phyloP scores from a whole-genome alignment of 2,888 invertebrate species.

The Xylocampa areola region DNA sequence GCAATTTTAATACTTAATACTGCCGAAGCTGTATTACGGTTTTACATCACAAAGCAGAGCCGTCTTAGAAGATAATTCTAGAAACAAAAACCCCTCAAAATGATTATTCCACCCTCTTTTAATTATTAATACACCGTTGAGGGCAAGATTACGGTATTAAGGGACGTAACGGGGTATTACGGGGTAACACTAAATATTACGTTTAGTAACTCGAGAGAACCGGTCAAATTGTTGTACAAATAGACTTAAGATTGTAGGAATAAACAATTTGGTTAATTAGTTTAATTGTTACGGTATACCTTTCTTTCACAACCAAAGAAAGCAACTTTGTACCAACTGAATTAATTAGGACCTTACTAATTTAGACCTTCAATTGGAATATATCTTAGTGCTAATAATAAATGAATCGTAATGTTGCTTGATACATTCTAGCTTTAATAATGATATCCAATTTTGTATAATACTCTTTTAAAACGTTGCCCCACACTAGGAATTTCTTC shows the following conservation, averaged over 20 bases:
- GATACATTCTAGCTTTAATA: too few relatives aligned
- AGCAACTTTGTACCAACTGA: too few relatives aligned
- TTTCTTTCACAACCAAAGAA: neutral
- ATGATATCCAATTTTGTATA: too few relatives aligned
- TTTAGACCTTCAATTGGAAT: too few relatives aligned
- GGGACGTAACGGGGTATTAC: slow-evolving; percentile 65
- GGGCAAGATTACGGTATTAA: slow-evolving; percentile 77
- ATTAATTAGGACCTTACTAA: too few relatives aligned
- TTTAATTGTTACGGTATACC: neutral
- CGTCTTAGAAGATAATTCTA: slow-evolving; percentile 74
- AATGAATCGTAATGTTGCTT: too few relatives aligned
- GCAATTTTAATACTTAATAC: slow-evolving; percentile 71
- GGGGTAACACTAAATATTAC: slow-evolving; percentile 47
- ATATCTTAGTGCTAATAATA: too few relatives aligned
- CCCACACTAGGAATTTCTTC: too few relatives aligned
- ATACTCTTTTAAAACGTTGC: too few relatives aligned
- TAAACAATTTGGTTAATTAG: slow-evolving; percentile 1
- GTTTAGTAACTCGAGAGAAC: slow-evolving; percentile 43
- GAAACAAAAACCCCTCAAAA: slow-evolving; percentile 73
- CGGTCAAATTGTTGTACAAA: slow-evolving; percentile 32
- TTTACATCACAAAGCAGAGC: slow-evolving; percentile 58
- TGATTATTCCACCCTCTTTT: slow-evolving; percentile 78
- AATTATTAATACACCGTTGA: slow-evolving; percentile 83
- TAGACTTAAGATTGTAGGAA: slow-evolving; percentile 11
- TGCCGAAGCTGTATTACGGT: slow-evolving; percentile 48